Conservation (phyloP, 2,113 vertebrate genomes). For the Cacatua alba region DNA sequence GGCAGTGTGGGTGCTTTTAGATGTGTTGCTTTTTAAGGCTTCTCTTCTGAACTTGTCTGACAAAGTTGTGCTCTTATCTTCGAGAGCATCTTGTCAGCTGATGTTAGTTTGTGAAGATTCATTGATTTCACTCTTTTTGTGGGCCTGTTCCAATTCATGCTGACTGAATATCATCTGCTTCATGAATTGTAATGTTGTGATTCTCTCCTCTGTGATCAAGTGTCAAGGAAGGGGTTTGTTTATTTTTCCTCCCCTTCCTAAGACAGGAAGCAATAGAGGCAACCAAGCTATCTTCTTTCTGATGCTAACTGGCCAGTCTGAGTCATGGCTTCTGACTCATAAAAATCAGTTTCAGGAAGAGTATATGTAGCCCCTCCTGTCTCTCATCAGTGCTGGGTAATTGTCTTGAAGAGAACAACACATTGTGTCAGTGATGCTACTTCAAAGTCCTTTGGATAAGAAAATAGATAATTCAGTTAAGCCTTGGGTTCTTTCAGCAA, state of each 20-base stretch:
- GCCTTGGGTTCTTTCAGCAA: constrained; percentile 4
- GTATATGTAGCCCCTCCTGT: neutral
- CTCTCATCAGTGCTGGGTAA: constrained; percentile 9
- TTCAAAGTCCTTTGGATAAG: constrained; percentile 59
- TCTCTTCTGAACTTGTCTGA: neutral
- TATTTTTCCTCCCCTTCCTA: neutral
- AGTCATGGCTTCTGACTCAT: constrained; percentile 23
- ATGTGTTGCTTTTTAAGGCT: neutral
- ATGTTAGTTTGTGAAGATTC: neutral
- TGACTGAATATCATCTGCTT: neutral
- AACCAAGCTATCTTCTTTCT: neutral
- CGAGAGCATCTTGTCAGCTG: neutral
- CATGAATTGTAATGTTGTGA: neutral
- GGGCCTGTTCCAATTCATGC: neutral
- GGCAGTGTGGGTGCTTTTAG: neutral
- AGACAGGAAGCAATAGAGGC: neutral
- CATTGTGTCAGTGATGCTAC: constrained; percentile 11
- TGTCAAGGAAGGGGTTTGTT: neutral
- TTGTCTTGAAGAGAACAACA: constrained; percentile 6
- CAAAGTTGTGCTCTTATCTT: neutral
- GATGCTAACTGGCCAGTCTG: neutral
- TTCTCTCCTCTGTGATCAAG: neutral
- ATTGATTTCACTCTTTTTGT: neutral
- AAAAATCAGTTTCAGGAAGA: constrained; percentile 8
- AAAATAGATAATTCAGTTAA: constrained; percentile 57